Evolutionary conservation across 2,113 vertebrate genomes (phyloP).

Genomic region (Bujurquina vittata): DNA sequence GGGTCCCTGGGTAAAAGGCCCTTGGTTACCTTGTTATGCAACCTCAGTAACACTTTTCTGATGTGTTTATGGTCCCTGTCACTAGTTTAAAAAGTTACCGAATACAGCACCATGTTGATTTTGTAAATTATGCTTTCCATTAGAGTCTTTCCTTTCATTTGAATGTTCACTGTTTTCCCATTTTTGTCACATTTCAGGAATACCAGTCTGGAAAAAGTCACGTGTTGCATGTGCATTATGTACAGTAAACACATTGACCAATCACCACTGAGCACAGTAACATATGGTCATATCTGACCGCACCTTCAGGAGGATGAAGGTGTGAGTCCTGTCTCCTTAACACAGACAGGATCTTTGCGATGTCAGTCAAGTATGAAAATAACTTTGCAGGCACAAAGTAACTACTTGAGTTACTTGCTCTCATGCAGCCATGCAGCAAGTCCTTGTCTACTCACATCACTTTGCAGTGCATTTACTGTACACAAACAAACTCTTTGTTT

Average conservation of each 20-base stretch:
- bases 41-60: not conserved
- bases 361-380: not conserved
- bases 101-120: not conserved
- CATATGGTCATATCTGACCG: not conserved
- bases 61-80: not conserved
- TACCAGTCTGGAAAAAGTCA: not conserved
- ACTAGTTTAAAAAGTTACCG: not conserved
- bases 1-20: not conserved
- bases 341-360: not conserved
- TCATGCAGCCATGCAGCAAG: not conserved
- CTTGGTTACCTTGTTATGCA: not conserved
- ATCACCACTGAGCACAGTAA: not conserved
- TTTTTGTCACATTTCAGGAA: conserved; percentile 7
- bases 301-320: not conserved
- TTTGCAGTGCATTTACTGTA: not conserved
- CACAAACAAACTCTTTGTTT: not conserved
- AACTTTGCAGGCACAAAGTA: too few species aligned
- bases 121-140: not conserved
- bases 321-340: too few species aligned
- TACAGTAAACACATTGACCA: not conserved
- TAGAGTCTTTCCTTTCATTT: not conserved
- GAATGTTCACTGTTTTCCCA: not conserved
- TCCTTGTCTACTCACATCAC: not conserved
- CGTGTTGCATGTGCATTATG: not conserved
- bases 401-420: not conserved